Conservation (phyloP, 2,797 vertebrate species). For the Sitta carolinensis region DNA sequence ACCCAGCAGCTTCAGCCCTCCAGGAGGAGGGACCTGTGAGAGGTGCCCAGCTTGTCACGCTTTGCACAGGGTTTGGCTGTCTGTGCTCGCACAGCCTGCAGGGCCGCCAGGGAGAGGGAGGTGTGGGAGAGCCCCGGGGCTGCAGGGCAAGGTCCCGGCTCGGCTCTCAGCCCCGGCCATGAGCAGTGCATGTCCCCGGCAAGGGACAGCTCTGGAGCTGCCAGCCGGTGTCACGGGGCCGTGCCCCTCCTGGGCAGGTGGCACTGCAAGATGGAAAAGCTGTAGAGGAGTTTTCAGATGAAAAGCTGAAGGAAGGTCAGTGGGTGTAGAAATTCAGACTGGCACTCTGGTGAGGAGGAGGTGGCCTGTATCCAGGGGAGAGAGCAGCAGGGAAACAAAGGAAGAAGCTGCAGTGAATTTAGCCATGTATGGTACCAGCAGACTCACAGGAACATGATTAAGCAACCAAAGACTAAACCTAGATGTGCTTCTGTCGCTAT, state of each 20-base stretch:
- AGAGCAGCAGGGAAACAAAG: not conserved
- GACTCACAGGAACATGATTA: not conserved
- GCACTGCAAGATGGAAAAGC: not conserved
- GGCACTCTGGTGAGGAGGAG: not conserved
- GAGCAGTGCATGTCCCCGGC: accelerated
- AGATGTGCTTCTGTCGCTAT: not conserved
- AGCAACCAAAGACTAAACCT: not conserved
- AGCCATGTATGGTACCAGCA: not conserved
- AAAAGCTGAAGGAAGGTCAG: not conserved
- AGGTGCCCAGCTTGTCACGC: not conserved
- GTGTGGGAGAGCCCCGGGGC: not conserved
- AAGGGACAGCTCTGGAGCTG: not conserved
- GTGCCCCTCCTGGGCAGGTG: not conserved
- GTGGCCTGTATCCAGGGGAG: not conserved
- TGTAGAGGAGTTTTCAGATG: no score
- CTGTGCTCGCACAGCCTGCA: not conserved
- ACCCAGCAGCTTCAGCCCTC: not conserved
- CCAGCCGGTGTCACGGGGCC: not conserved
- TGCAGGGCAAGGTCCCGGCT: not conserved
- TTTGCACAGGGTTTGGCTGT: accelerated
- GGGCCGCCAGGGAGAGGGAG: not conserved
- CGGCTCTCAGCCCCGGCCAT: not conserved
- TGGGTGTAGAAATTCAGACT: not conserved
- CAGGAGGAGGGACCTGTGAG: not conserved
- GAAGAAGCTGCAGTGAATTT: not conserved